Evolutionary conservation across 2,797 vertebrate species (phyloP), one percentile per base, ranked within the genome.

Genomic region (Hyperoplus immaculatus): DNA sequence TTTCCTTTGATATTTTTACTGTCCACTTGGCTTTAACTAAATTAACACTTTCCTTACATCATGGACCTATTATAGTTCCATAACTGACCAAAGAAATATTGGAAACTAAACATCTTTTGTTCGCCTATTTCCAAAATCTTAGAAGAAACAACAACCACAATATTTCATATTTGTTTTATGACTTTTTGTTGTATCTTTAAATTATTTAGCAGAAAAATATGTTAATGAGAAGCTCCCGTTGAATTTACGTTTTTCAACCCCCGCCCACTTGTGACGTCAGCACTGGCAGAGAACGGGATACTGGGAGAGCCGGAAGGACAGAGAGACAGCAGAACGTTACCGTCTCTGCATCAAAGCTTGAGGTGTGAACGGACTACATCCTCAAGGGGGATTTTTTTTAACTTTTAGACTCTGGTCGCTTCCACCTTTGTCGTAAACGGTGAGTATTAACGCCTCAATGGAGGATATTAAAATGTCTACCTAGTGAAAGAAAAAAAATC

Each of bases 221-320:
- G 3, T 49, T 2, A 16, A 49, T 16, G 49, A 15, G 6, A 47
- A 14, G 4, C 6, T 47, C 4, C 5, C 13, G 6, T 50, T 7
- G 16, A 16, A 16, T 16, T 16, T 49, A 3, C 2, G 3, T n/a
- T 16, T 50, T n/a, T 29, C 3, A 21, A 4, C 4, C 69, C 51
- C 74, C 84, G 72, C 75, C 77, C 72, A 5, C 0, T 5, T 0
- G 16, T 80, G 78, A 89, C 89, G 87, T 89, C 82, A 87, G 0
- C 1, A 0, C 14, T 4, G 71, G 56, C 68, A 7, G 50, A 67
- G 70, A 50, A 36, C 67, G 75, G 90, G 80, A 90, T 66, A 62
- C 58, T 77, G 88, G 90, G 87, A 91, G 84, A 91, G 77, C 87
- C 89, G 88, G 90, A 91, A 63, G 41, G 13, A 51, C 15, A 36